phyloP scores from a whole-genome alignment of 2,888 invertebrate genomes.

The Erebia aethiops region DNA sequence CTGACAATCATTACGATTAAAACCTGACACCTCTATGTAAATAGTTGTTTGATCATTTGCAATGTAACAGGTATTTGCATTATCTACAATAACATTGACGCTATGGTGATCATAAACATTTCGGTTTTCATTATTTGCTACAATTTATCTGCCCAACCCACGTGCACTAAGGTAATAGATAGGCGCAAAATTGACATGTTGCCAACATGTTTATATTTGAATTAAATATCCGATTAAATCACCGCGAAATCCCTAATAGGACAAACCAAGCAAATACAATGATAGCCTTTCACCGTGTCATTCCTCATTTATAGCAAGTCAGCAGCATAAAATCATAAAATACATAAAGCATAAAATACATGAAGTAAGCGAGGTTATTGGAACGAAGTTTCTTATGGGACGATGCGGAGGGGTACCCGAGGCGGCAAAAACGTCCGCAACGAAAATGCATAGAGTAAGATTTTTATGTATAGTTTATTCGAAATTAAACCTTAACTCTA shows the following conservation, averaged over 20 bases:
- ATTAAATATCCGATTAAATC: conserved; percentile 20
- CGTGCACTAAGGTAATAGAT: conserved; percentile 35
- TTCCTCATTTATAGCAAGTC: conserved; percentile 1
- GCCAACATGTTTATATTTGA: conserved; percentile 21
- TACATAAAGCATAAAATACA: conserved; percentile 22
- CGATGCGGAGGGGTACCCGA: too few species aligned
- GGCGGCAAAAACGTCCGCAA: too few species aligned
- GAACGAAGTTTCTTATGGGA: too few species aligned
- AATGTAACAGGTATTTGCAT: conserved; percentile 29
- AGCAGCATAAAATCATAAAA: too few species aligned
- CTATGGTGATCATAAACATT: conserved; percentile 34
- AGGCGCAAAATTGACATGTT: conserved; percentile 39
- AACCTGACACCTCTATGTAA: conserved; percentile 35
- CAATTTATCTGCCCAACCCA: conserved; percentile 35
- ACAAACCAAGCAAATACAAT: conserved; percentile 1
- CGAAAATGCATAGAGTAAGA: too few species aligned
- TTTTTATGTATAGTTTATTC: too few species aligned
- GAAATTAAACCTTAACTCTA: too few species aligned
- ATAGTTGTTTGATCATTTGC: conserved; percentile 33
- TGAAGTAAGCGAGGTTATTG: conserved; percentile 13
- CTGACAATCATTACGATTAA: conserved; percentile 43
- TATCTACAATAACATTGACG: conserved; percentile 33
- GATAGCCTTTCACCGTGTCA: conserved; percentile 25
- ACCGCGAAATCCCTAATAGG: conserved; percentile 18
- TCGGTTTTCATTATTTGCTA: conserved; percentile 37